Evolutionary conservation across 2,113 vertebrate species (phyloP), one percentile per base, ranked within the genome.

Genomic region (Trematomus loennbergii): DNA sequence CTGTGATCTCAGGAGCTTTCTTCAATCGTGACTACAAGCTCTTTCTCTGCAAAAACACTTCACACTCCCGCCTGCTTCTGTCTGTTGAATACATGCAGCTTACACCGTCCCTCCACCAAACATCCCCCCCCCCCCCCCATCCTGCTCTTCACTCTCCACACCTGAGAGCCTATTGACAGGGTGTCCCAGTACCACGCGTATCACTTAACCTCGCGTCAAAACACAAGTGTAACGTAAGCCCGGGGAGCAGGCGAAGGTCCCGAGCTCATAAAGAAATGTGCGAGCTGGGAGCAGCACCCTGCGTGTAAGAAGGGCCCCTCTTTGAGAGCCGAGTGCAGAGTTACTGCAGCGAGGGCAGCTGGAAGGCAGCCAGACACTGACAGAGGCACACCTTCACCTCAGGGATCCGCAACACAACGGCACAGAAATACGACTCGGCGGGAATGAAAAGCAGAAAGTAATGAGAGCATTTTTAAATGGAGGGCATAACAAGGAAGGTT

Each of bases 191-290:
- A 90, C 85, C 91, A 90, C 83, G 67, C 71, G 77, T 88, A 92
- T 93, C 91, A 90, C 90, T 92, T 92, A 92, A 93, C 92, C 91
- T 63, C 40, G 50, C 93, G 91, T 93, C 87, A 92, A 89, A 92
- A 88, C 87, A 90, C 82, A 81, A 86, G 84, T 84, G 90, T 88
- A 89, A 93, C 61, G 69, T 76, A 59, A 92, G 62, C 88, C 76
- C 18, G 9, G 72, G 72, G 83, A 67, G 83, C 87, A 74, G 70
- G 72, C 33, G 20, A 64, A 78, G 87, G 80, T 85, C 84, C 81
- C 29, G 75, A 62, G 78, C 88, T 89, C 90, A 89, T 81, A 83
- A 88, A 88, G 84, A 79, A 87, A 79, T 70, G 85, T 80, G 81
- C 49, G 22, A 81, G 83, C 78, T 78, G 91, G 90, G 87, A 88